These are phyloP conservation scores for Bergia sp. DNA, from an alignment of 92 coral and sea anemone genomes.

Conservation along the genomic window DNA sequence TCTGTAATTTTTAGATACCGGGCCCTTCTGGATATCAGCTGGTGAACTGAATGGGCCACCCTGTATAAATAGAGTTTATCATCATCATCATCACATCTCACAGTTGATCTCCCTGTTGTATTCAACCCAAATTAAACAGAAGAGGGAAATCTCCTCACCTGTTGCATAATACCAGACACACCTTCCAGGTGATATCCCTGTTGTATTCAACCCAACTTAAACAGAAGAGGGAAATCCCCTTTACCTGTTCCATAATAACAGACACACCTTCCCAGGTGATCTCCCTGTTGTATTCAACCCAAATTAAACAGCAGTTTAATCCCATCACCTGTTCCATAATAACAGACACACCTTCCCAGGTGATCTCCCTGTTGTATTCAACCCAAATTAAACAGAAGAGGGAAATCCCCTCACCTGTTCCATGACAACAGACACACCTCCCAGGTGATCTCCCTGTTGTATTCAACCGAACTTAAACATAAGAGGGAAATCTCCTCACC, in stretches of 20 bases:
- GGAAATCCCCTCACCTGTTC: not conserved
- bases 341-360: slow-evolving; percentile 93
- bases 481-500: not conserved
- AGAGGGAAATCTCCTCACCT: too few relatives aligned
- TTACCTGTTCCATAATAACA: not conserved
- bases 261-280: not conserved
- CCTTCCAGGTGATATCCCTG: not conserved
- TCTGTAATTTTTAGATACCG: too few relatives aligned
- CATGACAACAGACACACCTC: not conserved
- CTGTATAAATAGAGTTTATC: too few relatives aligned
- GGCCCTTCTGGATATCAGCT: too few relatives aligned
- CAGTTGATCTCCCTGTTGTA: slow-evolving; percentile 14
- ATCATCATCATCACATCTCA: slow-evolving; percentile 38
- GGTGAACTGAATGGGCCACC: too few relatives aligned
- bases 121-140: not conserved
- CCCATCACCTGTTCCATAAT: slow-evolving; percentile 89
- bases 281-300: not conserved
- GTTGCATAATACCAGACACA: not conserved
- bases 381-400: not conserved
- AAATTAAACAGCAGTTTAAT: too few relatives aligned
- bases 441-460: not conserved
- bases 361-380: not conserved
- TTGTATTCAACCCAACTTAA: not conserved
- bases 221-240: not conserved
- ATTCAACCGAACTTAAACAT: not conserved